Base-by-base conservation (phyloP, 2,113 vertebrate genomes). In the Macrotus californicus region DNA sequence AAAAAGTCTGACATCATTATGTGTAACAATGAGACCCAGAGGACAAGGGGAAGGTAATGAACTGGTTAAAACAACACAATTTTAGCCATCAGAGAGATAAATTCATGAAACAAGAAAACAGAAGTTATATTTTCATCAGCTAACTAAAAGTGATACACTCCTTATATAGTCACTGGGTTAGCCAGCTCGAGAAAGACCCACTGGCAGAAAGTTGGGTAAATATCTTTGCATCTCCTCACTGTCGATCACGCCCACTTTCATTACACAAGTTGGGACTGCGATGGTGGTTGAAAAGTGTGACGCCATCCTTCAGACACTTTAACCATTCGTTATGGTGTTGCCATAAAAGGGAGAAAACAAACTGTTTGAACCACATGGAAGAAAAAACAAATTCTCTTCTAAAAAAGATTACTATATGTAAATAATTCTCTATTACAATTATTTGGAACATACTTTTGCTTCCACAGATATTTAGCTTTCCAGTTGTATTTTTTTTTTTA, bases 301-400 rank as follows among this genome's bases (percentile, higher is more conserved):
- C 26, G 88, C 85, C 82, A 96, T 59, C 54, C 91, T 88, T 91
- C 82, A 88, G 29, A 87, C 43, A 87, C 2, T 64, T 89, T 36
- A 90, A 84, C 21, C 69, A 85, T 93, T 93, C 64, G 76, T 91
- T 29, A 67, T 41, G 31, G 54, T 41, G 3, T 34, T 92, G 54
- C 15, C 64, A 69, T 64, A 50, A 93, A 79, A 72, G 41, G 22
- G 36, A 85, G 67, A 93, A 91, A 94, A 90, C 36, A 87, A 94
- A 89, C 15, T 69, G 48, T 89, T 93, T 91, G 87, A 82, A 81
- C 8, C 16, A 93, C 48, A 86, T 85, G 34, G 39, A 46, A 54
- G 9, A 87, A 91, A 92, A 93, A 77, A 89, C 13, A 21, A 91
- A 91, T 86, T 26, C 94, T 67, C 87, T 88, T n/a, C n/a, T 84